These are phyloP conservation scores for Xiphophorus couchianus DNA, from an alignment of 2,113 vertebrate genomes.

Conservation along the genomic window DNA sequence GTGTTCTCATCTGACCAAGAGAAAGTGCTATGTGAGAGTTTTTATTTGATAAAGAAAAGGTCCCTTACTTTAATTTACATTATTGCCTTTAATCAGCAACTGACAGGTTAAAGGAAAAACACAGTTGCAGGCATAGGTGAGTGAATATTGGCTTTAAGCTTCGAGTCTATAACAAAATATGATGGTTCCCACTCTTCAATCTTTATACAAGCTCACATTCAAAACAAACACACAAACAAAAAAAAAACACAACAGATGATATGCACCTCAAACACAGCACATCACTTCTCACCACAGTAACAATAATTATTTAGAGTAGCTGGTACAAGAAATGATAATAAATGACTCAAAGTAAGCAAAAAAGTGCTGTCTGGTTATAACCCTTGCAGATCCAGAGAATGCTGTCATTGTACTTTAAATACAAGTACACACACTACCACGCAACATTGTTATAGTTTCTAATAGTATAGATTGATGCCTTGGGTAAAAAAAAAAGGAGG, in stretches of 20 bases:
- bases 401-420: conserved; percentile 11
- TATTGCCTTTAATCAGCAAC: too few relatives aligned
- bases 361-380: conserved; percentile 35
- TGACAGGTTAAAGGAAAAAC: background rate
- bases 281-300: conserved; percentile 65
- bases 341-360: conserved; percentile 27
- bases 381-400: conserved; percentile 5
- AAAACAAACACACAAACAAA: conserved; percentile 45
- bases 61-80: too few relatives aligned
- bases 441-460: conserved; percentile 52
- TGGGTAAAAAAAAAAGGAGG: conserved; percentile 47
- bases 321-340: conserved; percentile 46
- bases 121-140: background rate
- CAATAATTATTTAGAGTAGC: conserved; percentile 55
- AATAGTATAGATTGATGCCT: conserved; percentile 50
- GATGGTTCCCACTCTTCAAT: conserved; percentile 29
- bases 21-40: too few relatives aligned
- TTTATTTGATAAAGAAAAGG: too few relatives aligned
- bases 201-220: conserved; percentile 52
- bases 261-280: conserved; percentile 71
- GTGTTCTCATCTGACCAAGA: background rate
- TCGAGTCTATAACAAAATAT: conserved; percentile 27
- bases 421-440: background rate
- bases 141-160: conserved; percentile 32
- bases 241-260: conserved; percentile 25